phyloP scores from a whole-genome alignment of 37 sponge, comb jelly and placozoan genomes.

The Hormiphora californensis region DNA sequence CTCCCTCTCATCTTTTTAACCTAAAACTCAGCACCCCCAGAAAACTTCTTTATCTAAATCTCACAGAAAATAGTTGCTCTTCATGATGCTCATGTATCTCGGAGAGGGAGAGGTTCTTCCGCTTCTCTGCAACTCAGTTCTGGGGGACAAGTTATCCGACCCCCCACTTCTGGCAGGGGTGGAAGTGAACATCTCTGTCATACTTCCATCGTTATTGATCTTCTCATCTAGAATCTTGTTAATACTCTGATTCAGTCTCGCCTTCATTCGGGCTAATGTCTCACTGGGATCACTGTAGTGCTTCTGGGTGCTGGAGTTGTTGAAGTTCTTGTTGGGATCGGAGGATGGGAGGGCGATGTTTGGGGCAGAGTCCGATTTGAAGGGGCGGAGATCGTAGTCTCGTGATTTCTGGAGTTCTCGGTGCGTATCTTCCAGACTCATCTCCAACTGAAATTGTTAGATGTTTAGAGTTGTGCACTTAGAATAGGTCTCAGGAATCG shows the following conservation, averaged over 20 bases:
- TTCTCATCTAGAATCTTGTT: constrained; percentile 52
- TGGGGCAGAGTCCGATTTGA: neutral
- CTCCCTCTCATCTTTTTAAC: no score
- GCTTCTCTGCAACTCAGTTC: neutral
- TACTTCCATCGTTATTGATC: constrained; percentile 51
- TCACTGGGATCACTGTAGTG: constrained; percentile 40
- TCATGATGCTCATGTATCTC: constrained; percentile 37
- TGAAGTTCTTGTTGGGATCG: constrained; percentile 46
- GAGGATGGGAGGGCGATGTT: neutral
- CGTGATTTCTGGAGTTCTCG: constrained; percentile 15
- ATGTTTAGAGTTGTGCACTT: no score
- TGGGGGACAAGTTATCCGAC: neutral
- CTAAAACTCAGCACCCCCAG: no score
- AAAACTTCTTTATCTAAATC: neutral
- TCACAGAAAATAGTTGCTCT: constrained; percentile 49
- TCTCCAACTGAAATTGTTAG: constrained; percentile 52
- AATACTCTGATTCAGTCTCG: constrained; percentile 21
- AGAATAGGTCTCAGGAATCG: no score
- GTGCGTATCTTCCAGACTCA: constrained; percentile 5
- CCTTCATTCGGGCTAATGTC: constrained; percentile 43
- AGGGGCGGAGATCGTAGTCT: neutral
- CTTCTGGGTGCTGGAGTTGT: neutral
- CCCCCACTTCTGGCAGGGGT: neutral
- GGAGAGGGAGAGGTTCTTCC: constrained; percentile 19
- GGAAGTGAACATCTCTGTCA: neutral